Evolutionary conservation across 2,888 invertebrate genomes (phyloP).

Genomic region (Biston betularia): DNA sequence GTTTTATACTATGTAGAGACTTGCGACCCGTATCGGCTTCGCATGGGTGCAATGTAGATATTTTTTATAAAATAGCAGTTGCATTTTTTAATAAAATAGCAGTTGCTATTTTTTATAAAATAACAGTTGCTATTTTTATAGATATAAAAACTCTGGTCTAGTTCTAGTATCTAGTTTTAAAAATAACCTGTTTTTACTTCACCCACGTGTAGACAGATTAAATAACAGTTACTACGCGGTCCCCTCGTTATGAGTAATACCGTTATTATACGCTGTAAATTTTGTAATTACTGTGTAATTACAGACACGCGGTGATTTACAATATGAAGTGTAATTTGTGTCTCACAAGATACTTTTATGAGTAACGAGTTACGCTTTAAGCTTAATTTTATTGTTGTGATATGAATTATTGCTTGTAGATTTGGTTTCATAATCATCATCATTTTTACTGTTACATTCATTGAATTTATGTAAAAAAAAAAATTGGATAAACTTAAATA

Average conservation of each 20-base stretch:
- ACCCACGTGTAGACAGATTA: not conserved
- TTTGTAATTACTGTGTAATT: conserved; percentile 29
- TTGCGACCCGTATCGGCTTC: too few relatives aligned
- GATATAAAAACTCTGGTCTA: too few relatives aligned
- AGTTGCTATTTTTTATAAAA: too few relatives aligned
- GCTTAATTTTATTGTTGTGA: conserved; percentile 10
- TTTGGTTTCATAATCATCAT: too few relatives aligned
- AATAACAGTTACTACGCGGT: not conserved
- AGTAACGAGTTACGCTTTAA: conserved; percentile 7
- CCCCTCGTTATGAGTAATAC: conserved; percentile 5
- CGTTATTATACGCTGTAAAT: conserved; percentile 26
- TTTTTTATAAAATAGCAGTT: too few relatives aligned
- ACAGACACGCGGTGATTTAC: conserved; percentile 30
- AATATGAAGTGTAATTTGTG: conserved; percentile 22
- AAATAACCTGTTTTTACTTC: not conserved
- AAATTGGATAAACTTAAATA: not conserved
- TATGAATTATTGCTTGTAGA: conserved; percentile 3
- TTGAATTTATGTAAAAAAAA: too few relatives aligned
- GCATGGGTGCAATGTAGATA: too few relatives aligned
- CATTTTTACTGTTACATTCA: too few relatives aligned
- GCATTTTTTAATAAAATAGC: too few relatives aligned
- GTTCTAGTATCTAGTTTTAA: too few relatives aligned
- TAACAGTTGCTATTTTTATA: too few relatives aligned
- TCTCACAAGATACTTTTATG: conserved; percentile 22
- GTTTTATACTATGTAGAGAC: too few relatives aligned